A percentile compares a stretch with the other conserved stretches of the same genome.
Evolutionary conservation across 1,140 invertebrate genomes (phyloP).

Genomic region (Lordiphosa collinella): DNA sequence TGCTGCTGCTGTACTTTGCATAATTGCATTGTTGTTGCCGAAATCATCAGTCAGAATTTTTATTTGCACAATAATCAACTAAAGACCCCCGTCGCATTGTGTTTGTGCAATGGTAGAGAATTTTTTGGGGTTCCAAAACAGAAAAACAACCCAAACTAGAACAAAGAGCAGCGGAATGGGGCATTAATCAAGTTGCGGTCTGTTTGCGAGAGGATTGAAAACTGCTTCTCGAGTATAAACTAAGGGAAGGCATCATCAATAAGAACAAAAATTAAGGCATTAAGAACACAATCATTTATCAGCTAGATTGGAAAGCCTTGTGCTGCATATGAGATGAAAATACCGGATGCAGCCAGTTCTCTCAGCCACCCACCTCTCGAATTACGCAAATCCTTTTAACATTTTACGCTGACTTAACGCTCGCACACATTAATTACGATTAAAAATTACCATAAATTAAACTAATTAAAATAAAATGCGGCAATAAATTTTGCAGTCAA

Average conservation of each 20-base stretch:
- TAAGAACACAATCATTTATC: too few relatives aligned
- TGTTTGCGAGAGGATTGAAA: conserved; percentile 35
- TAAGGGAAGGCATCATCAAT: too few relatives aligned
- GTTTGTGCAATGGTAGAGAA: conserved; percentile 34
- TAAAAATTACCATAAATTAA: conserved; percentile 18
- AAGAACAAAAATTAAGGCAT: too few relatives aligned
- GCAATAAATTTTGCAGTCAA: conserved; percentile 11
- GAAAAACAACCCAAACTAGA: conserved; percentile 12
- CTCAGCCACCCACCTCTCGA: too few relatives aligned
- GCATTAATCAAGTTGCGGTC: conserved; percentile 59
- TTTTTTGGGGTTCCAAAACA: background rate
- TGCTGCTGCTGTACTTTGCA: conserved; percentile 29
- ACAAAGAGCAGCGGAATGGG: conserved; percentile 49
- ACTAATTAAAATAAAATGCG: conserved; percentile 17
- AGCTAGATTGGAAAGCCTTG: background rate
- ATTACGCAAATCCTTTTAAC: conserved; percentile 7
- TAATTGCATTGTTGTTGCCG: conserved; percentile 63
- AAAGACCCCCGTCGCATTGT: conserved; percentile 29
- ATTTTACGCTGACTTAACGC: background rate
- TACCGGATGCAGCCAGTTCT: too few relatives aligned
- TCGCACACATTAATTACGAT: conserved; percentile 5
- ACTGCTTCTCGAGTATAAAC: too few relatives aligned
- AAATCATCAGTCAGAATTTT: conserved; percentile 70
- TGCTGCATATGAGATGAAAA: too few relatives aligned
- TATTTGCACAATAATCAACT: conserved; percentile 69